phyloP scores from a whole-genome alignment of 2,113 vertebrate genomes.

The Dicaeum eximium region DNA sequence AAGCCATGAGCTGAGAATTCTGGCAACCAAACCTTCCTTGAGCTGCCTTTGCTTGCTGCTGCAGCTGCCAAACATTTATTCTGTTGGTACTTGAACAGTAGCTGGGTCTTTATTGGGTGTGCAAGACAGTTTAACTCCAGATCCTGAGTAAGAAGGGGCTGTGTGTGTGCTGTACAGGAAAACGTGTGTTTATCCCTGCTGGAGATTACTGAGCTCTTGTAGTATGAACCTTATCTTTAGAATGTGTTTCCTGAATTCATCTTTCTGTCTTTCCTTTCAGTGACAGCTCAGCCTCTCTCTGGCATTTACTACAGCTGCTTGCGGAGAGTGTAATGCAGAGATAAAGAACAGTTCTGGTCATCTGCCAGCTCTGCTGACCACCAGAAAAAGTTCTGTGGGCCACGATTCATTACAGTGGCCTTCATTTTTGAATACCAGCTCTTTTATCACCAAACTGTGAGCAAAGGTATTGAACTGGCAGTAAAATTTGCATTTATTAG shows the following conservation, averaged over 20 bases:
- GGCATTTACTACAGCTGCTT: conserved; percentile 11
- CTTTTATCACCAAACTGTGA: not conserved
- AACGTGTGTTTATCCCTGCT: not conserved
- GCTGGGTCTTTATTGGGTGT: not conserved
- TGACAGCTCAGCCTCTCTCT: conserved; percentile 19
- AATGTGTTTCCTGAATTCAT: conserved; percentile 47
- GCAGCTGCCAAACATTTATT: not conserved
- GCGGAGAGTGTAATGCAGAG: not conserved
- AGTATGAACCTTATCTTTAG: conserved; percentile 42
- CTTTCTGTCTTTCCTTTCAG: conserved; percentile 42
- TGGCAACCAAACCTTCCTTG: not conserved
- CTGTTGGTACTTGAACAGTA: not conserved
- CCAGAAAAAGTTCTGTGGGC: not conserved
- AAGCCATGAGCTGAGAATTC: fast-evolving
- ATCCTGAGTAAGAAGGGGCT: not conserved
- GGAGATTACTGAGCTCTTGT: conserved; percentile 9
- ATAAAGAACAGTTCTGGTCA: conserved; percentile 1
- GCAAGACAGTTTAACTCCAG: not conserved
- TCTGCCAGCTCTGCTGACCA: conserved; percentile 19
- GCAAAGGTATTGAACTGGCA: not conserved
- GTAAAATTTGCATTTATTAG: not conserved
- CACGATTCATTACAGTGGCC: not conserved
- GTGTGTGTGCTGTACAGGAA: not conserved
- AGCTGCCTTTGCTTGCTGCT: not conserved
- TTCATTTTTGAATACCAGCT: not conserved